phyloP scores from a whole-genome alignment of 2,888 invertebrate genomes.

The Prenolepis imparis region DNA sequence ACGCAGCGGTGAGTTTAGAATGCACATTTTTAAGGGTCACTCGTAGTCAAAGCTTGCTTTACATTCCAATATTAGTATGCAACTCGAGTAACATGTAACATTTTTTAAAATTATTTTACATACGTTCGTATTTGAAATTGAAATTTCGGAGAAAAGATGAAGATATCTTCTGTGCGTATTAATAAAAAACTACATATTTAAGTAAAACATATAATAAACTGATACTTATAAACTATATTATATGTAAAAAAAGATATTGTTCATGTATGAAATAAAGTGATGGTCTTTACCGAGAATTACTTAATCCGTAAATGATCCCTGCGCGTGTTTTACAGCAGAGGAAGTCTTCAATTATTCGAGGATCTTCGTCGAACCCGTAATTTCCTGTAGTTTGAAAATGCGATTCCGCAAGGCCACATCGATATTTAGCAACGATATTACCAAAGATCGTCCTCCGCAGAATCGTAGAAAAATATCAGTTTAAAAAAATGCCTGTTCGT shows the following conservation, averaged over 20 bases:
- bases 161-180: neutral
- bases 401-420: conserved; percentile 23
- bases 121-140: neutral
- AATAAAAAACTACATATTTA: neutral
- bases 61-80: neutral
- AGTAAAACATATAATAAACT: neutral
- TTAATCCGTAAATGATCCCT: neutral
- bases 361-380: neutral
- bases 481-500: neutral
- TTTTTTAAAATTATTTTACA: neutral
- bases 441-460: neutral
- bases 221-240: neutral
- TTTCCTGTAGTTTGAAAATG: conserved; percentile 27
- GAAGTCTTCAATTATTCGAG: conserved; percentile 36
- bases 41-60: conserved; percentile 3
- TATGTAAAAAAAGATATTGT: neutral
- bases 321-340: neutral
- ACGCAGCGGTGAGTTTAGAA: conserved; percentile 7
- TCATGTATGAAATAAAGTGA: neutral
- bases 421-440: conserved; percentile 25
- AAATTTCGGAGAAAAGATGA: neutral
- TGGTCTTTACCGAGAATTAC: conserved; percentile 10
- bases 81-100: neutral
- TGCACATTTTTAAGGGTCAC: neutral
- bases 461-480: conserved; percentile 27